Percentiles rank a stretch among this genome's conserved stretches.
Conservation (phyloP, 2,888 invertebrate genomes). For the Myathropa florea region DNA sequence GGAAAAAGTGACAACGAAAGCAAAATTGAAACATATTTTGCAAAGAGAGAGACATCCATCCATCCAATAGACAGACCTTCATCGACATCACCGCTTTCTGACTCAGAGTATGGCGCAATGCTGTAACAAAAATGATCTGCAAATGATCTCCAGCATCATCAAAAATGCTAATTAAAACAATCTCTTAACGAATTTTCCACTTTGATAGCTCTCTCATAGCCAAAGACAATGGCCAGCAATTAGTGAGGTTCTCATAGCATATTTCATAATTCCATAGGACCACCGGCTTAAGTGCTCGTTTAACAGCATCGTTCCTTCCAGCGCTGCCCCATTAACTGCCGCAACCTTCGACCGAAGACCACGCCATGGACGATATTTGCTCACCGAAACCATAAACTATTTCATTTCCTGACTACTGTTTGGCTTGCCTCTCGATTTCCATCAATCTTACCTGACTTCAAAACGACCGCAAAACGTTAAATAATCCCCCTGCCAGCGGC, state of each 20-base stretch:
- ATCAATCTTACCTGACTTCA: not conserved
- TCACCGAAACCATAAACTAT: conserved; percentile 1
- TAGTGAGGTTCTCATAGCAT: not conserved
- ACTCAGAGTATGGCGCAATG: not conserved
- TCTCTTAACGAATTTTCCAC: not conserved
- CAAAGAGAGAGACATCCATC: no score
- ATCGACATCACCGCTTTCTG: not conserved
- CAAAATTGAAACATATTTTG: no score
- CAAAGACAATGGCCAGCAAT: not conserved
- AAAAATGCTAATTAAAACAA: not conserved
- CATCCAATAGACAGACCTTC: not conserved
- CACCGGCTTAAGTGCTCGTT: not conserved
- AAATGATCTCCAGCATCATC: not conserved
- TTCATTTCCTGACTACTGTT: conserved; percentile 27
- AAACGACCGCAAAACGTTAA: not conserved
- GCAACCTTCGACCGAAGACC: conserved; percentile 6
- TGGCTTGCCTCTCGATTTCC: not conserved
- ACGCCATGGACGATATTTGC: not conserved
- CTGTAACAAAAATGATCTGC: not conserved
- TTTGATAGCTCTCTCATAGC: not conserved
- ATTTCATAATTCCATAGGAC: not conserved
- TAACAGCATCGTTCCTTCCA: not conserved
- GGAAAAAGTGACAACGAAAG: no score
- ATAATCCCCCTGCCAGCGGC: not conserved
- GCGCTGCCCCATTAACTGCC: not conserved